A percentile compares a stretch with the other conserved stretches of the same genome.
Evolutionary conservation across 2,797 vertebrate species (phyloP).

Genomic region (Tauraco hartlaubi): DNA sequence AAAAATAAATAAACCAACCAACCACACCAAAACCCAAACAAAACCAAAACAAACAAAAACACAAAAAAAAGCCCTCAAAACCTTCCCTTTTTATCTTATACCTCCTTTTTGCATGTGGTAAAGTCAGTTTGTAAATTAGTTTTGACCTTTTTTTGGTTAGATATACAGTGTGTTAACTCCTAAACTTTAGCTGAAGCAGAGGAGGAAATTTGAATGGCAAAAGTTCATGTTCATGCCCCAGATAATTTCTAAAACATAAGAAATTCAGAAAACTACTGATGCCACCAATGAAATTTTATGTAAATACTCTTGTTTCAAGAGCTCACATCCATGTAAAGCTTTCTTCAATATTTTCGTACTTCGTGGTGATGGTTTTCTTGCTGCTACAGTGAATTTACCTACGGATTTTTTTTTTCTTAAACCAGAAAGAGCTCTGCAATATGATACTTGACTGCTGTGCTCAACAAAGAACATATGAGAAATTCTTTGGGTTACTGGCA

Average conservation of each 20-base stretch:
- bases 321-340: fast-evolving
- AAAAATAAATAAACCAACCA: background rate
- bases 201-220: background rate
- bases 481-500: slow-evolving; percentile 97
- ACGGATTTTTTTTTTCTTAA: background rate
- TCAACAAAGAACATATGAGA: slow-evolving; percentile 97
- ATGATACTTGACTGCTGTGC: slow-evolving; percentile 99
- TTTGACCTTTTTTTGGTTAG: background rate
- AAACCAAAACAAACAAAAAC: background rate
- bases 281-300: background rate
- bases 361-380: background rate
- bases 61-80: background rate
- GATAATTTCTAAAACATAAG: background rate
- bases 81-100: background rate
- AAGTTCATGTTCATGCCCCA: background rate
- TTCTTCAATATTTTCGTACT: background rate
- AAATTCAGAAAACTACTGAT: background rate
- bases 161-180: background rate
- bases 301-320: background rate
- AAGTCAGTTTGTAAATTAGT: background rate
- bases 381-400: slow-evolving; percentile 22
- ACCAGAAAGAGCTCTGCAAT: slow-evolving; percentile 98
- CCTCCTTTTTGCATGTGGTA: background rate
- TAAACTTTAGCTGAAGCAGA: background rate
- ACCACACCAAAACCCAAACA: background rate